Conservation (phyloP, 2,797 vertebrate genomes). For the Heterohyrax brucei region DNA sequence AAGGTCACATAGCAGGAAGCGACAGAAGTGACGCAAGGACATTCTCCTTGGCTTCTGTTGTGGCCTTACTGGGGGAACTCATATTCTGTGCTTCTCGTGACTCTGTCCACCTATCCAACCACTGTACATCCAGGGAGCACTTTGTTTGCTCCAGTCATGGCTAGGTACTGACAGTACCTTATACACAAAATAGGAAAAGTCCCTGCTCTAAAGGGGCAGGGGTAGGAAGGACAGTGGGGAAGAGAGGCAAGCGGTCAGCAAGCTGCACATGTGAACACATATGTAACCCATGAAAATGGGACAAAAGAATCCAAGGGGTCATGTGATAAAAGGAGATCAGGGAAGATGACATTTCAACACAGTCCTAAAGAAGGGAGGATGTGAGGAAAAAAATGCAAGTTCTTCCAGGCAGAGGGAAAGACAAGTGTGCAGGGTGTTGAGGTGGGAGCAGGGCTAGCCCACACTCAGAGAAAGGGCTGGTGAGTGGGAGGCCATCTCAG, state of each 20-base stretch:
- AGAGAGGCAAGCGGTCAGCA: background rate
- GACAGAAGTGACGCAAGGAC: background rate
- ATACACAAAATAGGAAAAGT: background rate
- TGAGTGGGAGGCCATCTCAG: fast-evolving
- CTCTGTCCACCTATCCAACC: fast-evolving
- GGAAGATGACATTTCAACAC: background rate
- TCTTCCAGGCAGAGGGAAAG: background rate
- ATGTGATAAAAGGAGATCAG: background rate
- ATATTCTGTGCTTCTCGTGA: background rate
- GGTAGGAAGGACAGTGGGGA: background rate
- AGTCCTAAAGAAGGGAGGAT: background rate
- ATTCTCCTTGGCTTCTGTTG: fast-evolving
- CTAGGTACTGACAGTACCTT: background rate
- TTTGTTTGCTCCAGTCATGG: background rate
- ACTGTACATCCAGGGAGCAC: fast-evolving
- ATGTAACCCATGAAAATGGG: background rate
- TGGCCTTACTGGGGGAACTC: background rate
- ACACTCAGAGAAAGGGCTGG: too few relatives aligned
- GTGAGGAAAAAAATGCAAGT: background rate
- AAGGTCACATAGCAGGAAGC: background rate
- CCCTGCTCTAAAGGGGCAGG: background rate
- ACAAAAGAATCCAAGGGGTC: background rate
- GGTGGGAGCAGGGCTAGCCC: background rate
- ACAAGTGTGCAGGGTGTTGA: background rate
- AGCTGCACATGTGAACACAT: fast-evolving